A percentile compares a stretch with the other conserved stretches of the same genome.
These are phyloP conservation scores for Clamator glandarius DNA, from an alignment of 2,797 vertebrate species.

Conservation along the genomic window DNA sequence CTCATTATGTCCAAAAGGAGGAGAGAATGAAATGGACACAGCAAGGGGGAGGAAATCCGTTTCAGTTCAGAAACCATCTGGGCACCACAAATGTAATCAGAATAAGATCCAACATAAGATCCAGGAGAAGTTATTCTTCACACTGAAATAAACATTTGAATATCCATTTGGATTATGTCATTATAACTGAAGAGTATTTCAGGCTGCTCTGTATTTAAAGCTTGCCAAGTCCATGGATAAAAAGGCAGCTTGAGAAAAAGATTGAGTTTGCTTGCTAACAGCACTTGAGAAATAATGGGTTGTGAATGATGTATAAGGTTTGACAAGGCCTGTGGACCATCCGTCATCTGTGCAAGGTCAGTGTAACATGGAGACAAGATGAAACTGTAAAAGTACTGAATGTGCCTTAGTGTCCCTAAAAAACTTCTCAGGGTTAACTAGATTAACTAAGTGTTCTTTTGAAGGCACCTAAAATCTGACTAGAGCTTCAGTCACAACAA, in stretches of 20 bases:
- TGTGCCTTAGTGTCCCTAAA: neutral
- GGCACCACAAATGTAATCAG: neutral
- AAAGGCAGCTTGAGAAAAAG: slow-evolving; percentile 29
- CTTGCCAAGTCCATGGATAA: slow-evolving; percentile 17
- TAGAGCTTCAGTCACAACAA: neutral
- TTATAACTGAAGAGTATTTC: neutral
- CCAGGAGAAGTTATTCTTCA: neutral
- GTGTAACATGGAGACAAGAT: neutral
- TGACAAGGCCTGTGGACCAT: neutral
- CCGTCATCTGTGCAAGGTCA: neutral
- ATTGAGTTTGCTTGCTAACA: slow-evolving; percentile 10
- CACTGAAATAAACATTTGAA: neutral
- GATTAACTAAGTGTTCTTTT: neutral
- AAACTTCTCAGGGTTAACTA: neutral
- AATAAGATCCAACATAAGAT: neutral
- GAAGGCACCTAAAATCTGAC: neutral
- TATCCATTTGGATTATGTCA: neutral
- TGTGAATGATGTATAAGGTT: slow-evolving; percentile 1
- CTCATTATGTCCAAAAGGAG: neutral
- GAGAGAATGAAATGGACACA: neutral
- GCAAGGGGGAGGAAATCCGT: neutral
- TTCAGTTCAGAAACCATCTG: neutral
- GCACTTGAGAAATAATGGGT: slow-evolving; percentile 34
- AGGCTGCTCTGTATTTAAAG: neutral
- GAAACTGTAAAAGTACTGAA: neutral